These are phyloP conservation scores for Gadus macrocephalus DNA, from an alignment of 2,113 vertebrate genomes.

Conservation along the genomic window DNA sequence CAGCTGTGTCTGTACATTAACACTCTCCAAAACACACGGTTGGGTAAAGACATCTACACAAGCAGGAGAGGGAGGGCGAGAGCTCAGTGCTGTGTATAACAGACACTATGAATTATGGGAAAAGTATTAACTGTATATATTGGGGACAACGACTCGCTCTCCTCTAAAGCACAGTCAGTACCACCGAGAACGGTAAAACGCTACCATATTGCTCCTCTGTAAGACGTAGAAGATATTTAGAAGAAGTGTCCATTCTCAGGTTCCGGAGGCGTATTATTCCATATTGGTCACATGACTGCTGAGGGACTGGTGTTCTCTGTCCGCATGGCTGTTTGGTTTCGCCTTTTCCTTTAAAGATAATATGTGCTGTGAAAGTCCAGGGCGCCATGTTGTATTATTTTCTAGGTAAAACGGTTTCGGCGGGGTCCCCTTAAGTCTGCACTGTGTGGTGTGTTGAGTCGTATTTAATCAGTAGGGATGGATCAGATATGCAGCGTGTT, in stretches of 20 bases:
- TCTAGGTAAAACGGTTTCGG: constrained; percentile 1
- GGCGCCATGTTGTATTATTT: background rate
- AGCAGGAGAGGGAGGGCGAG: background rate
- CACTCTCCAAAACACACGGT: constrained; percentile 22
- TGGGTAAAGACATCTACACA: constrained; percentile 13
- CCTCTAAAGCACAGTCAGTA: constrained; percentile 27
- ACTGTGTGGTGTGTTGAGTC: background rate
- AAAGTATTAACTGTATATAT: constrained; percentile 19
- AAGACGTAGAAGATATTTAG: constrained; percentile 26
- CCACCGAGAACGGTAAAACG: background rate
- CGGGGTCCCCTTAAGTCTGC: background rate
- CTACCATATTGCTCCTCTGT: background rate
- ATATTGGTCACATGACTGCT: constrained; percentile 24
- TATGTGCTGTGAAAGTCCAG: constrained; percentile 16
- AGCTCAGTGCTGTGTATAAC: constrained; percentile 23
- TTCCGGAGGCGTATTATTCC: constrained; percentile 34
- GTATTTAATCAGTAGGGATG: constrained; percentile 34
- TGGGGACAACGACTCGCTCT: constrained; percentile 12
- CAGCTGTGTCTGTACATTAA: constrained; percentile 26
- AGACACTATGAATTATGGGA: constrained; percentile 19
- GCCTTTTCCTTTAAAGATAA: no score
- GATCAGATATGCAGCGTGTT: constrained; percentile 31
- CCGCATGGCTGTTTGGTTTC: constrained; percentile 81
- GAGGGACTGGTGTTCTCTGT: constrained; percentile 50
- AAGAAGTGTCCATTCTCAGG: constrained; percentile 51